Evolutionary conservation across 2,888 invertebrate species (phyloP), one percentile per base, ranked within the genome.

Genomic region (Dicranocentrus wangi): DNA sequence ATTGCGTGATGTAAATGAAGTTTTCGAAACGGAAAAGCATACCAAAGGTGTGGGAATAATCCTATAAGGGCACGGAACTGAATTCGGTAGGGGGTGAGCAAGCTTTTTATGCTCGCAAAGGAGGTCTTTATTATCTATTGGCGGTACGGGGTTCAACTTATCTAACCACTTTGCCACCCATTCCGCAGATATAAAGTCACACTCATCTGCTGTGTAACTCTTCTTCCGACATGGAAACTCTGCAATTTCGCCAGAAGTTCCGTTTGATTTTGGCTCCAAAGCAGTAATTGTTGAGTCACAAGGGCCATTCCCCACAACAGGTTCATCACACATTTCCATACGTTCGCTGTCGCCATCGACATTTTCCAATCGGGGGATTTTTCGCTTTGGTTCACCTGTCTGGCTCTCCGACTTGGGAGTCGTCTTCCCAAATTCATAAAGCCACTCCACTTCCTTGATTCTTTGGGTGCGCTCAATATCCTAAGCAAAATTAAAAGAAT

Each of bases 161-260:
- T 88, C 88, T 1, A 91, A 85, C 91, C 91, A 92, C 72, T 90
- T 89, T 0, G 87, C 88, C 10, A 92, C 85, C 92, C 92, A 92
- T 23, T 89, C 89, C 1, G 88, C 89, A 8, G 90, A 88, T 27
- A 92, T 88, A 89, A 91, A 91, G 84, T 91, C 90, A 84, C 88
- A 90, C 28, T 88, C 65, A 2, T 66, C 21, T 13, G 23, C n/a
- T 5, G n/a, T 23, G 23, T 70, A 70, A 0, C n/a, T 25, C 8
- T 43, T 28, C 21, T 66, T 27, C 15, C 21, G 55, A 23, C 8
- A 23, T 10, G 60, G 73, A 32, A 60, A 60, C 2, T 21, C 21
- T 1, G 60, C 5, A 7, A 17, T 32, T 71, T 39, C 28, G 15
- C 28, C 25, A 39, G n/a, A 3, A 7, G 47, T 5, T 42, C 60